Evolutionary conservation across 2,888 invertebrate species (phyloP).

Genomic region (Meandrusa payeni): DNA sequence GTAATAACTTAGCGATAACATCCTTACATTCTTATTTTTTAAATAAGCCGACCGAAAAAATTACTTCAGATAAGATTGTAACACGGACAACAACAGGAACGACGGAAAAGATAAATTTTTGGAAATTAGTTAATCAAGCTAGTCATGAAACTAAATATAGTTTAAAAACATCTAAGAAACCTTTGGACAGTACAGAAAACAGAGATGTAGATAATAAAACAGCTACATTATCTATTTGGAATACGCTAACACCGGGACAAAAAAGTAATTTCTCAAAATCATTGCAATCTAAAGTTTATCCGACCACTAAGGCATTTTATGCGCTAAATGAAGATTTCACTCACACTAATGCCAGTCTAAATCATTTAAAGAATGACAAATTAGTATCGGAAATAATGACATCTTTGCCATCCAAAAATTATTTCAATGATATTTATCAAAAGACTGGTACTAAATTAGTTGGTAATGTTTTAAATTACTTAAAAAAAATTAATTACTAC

Average conservation of each 20-base stretch:
- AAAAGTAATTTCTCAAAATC: constrained; percentile 33
- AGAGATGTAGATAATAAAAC: constrained; percentile 33
- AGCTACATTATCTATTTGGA: constrained; percentile 43
- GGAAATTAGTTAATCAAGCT: constrained; percentile 43
- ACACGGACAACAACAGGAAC: constrained; percentile 25
- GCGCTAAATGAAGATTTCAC: constrained; percentile 28
- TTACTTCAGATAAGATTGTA: constrained; percentile 41
- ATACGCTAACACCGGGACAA: constrained; percentile 48
- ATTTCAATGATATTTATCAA: constrained; percentile 56
- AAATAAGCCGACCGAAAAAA: constrained; percentile 37
- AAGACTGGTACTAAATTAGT: constrained; percentile 66
- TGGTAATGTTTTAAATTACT: constrained; percentile 59
- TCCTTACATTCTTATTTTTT: constrained; percentile 27
- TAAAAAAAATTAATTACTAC: constrained; percentile 56
- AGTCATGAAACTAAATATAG: constrained; percentile 36
- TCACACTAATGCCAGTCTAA: constrained; percentile 17
- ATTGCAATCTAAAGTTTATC: constrained; percentile 29
- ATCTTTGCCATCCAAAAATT: constrained; percentile 47
- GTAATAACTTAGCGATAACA: constrained; percentile 37
- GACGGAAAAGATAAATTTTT: constrained; percentile 39
- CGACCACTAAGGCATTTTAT: constrained; percentile 29
- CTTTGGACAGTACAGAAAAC: too few relatives aligned
- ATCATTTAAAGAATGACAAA: constrained; percentile 22
- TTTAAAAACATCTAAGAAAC: constrained; percentile 32
- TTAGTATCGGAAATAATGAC: constrained; percentile 48